A percentile compares a stretch with the other conserved stretches of the same genome.
These are phyloP conservation scores for Stichopus horrens DNA, from an alignment of 53 echinoderm and acorn worm genomes.

Conservation along the genomic window DNA sequence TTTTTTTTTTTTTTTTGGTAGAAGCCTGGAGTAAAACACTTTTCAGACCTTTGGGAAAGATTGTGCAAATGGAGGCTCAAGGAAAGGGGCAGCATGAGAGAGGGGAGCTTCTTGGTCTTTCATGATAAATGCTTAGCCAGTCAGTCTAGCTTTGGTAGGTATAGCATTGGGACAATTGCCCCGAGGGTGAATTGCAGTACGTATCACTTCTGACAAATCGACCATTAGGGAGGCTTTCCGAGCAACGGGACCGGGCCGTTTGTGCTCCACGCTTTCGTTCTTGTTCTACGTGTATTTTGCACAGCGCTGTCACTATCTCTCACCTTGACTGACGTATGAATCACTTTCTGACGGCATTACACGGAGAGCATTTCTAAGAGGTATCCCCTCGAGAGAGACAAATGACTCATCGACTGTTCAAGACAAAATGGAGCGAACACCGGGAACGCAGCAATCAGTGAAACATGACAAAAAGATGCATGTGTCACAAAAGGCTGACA, in stretches of 20 bases:
- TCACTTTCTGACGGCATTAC: background rate
- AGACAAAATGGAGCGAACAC: too few species aligned
- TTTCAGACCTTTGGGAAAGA: background rate
- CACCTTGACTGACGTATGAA: background rate
- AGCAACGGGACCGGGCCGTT: background rate
- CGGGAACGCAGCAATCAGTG: too few species aligned
- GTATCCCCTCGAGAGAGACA: too few species aligned
- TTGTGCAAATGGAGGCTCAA: background rate
- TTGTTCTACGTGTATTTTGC: too few species aligned
- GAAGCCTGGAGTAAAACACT: background rate
- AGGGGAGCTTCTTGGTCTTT: background rate
- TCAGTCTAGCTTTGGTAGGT: background rate
- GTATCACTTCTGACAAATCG: conserved; percentile 14
- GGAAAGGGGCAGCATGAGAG: background rate
- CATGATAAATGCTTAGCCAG: too few species aligned
- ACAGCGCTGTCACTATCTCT: background rate
- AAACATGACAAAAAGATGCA: too few species aligned
- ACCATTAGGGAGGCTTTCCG: background rate
- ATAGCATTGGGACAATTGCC: background rate
- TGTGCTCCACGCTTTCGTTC: too few species aligned
- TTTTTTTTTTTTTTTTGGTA: background rate
- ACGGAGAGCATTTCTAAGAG: too few species aligned
- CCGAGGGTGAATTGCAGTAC: background rate
- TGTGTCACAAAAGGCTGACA: too few species aligned
- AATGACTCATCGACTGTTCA: too few species aligned